Evolutionary conservation across 2,113 vertebrate species (phyloP).

Genomic region (Drymodes brunneopygia): DNA sequence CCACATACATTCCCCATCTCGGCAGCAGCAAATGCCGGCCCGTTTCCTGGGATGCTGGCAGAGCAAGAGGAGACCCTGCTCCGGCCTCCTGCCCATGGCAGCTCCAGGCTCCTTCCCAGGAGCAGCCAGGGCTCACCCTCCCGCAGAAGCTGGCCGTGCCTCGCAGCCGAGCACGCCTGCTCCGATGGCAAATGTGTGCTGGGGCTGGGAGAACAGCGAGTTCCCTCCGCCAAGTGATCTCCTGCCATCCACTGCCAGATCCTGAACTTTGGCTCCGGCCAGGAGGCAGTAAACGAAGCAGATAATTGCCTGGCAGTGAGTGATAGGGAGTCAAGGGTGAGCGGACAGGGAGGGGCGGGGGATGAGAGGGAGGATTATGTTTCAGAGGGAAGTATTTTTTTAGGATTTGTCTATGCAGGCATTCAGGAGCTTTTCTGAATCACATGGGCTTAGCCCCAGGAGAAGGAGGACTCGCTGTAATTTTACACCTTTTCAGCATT

Average conservation of each 20-base stretch:
- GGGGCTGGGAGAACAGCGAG: background rate
- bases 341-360: background rate
- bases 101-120: background rate
- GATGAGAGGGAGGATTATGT: background rate
- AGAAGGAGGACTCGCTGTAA: background rate
- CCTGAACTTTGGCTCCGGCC: slow-evolving; percentile 23
- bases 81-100: background rate
- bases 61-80: background rate
- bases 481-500: slow-evolving; percentile 40
- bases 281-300: background rate
- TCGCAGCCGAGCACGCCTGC: background rate
- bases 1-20: background rate
- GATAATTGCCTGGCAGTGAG: slow-evolving; percentile 53
- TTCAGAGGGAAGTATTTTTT: slow-evolving; percentile 51
- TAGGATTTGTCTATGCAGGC: slow-evolving; percentile 38
- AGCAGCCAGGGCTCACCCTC: background rate
- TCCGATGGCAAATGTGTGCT: background rate
- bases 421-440: slow-evolving; percentile 16
- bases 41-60: accelerated
- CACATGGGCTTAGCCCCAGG: background rate
- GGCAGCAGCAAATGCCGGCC: background rate
- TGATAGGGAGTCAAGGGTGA: slow-evolving; percentile 39
- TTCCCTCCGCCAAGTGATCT: background rate
- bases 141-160: background rate
- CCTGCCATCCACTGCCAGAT: background rate